A percentile compares a stretch with the other conserved stretches of the same genome.
phyloP scores from a whole-genome alignment of 2,113 vertebrate genomes.

The Etheostoma spectabile region DNA sequence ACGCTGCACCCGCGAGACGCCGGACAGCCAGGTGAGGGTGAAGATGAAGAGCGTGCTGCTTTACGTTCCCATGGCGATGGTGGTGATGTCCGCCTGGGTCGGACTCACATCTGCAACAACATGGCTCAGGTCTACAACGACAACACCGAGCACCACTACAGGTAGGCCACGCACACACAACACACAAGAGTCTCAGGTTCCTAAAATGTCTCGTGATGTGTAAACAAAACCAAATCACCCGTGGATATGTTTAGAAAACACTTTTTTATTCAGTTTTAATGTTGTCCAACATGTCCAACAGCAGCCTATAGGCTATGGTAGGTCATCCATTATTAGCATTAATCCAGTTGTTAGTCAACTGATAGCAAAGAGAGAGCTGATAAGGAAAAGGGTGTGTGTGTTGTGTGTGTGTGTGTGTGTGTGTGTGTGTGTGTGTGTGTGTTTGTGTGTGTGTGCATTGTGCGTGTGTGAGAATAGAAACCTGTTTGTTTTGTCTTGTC shows the following conservation, averaged over 20 bases:
- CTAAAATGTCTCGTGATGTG: background rate
- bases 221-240: background rate
- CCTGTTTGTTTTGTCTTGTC: too few relatives aligned
- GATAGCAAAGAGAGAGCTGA: too few relatives aligned
- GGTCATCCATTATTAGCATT: background rate
- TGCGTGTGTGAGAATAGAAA: too few relatives aligned
- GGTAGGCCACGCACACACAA: background rate
- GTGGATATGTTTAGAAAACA: background rate
- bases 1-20: background rate
- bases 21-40: background rate
- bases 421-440: background rate
- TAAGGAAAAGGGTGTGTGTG: background rate
- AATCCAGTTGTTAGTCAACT: background rate
- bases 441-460: too few relatives aligned
- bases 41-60: conserved; percentile 8
- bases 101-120: background rate
- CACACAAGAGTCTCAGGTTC: too few relatives aligned
- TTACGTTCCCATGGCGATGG: background rate
- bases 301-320: too few relatives aligned
- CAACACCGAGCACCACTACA: background rate
- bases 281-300: background rate
- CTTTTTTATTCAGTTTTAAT: background rate
- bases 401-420: background rate
- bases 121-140: too few relatives aligned
- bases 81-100: background rate